These are phyloP conservation scores for Neotoma lepida DNA, from an alignment of 2,113 vertebrate species.

Conservation along the genomic window DNA sequence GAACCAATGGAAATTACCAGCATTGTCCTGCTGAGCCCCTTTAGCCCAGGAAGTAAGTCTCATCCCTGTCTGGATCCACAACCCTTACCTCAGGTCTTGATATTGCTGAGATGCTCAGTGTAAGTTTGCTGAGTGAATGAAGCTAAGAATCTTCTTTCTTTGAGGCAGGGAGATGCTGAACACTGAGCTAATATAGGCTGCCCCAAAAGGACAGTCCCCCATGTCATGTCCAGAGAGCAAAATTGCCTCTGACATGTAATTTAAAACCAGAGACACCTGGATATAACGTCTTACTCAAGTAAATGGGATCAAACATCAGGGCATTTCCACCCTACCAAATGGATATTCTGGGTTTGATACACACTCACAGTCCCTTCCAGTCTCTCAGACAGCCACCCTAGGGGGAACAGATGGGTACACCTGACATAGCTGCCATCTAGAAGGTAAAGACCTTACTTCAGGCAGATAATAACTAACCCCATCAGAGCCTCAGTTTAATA, in stretches of 20 bases:
- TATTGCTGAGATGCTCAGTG: not conserved
- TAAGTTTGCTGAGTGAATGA: not conserved
- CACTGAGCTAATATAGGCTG: slow-evolving; percentile 30
- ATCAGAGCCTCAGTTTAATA: not conserved
- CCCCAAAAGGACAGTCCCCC: slow-evolving; percentile 65
- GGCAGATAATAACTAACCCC: not conserved
- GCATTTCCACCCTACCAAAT: slow-evolving; percentile 81
- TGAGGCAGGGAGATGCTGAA: not conserved
- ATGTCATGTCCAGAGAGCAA: slow-evolving; percentile 71
- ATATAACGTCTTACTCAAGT: slow-evolving; percentile 82
- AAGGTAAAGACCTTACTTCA: not conserved
- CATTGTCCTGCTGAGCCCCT: no score
- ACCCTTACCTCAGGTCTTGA: fast-evolving
- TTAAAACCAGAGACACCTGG: slow-evolving; percentile 80
- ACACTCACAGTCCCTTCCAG: slow-evolving; percentile 71
- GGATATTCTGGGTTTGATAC: slow-evolving; percentile 79
- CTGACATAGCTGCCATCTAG: not conserved
- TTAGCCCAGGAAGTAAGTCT: not conserved
- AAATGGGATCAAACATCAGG: slow-evolving; percentile 84
- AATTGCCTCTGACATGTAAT: slow-evolving; percentile 83
- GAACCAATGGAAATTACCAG: not conserved
- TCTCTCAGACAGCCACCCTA: not conserved
- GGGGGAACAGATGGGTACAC: not conserved
- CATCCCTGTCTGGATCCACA: not conserved
- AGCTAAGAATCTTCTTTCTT: not conserved